Base-by-base conservation (phyloP, 2,113 vertebrate species). In the Dunckerocampus dactyliophorus region DNA sequence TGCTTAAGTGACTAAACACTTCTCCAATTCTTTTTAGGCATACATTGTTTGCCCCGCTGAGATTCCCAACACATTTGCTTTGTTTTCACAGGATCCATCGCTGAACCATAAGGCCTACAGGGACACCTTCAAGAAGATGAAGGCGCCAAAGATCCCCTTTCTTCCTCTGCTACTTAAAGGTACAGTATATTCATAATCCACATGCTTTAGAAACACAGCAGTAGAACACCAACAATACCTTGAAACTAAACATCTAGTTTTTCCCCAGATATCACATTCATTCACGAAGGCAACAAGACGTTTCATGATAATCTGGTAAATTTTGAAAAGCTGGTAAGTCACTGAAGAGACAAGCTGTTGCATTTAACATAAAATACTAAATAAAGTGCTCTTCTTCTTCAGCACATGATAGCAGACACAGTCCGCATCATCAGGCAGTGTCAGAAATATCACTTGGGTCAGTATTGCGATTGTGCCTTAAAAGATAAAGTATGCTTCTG, bases 61-160 rank as follows among this genome's bases (percentile, higher is more conserved):
- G 70, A 62, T 67, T 73, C 56, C 42, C 14, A 53, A 11, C 64
- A 75, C 43, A 65, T 73, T 74, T 20, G 46, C 65, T 74, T 49
- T 73, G 75, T 83, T 85, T 90, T 79, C 74, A 63, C 88, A 99
- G 97, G 95, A 99, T 82, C 97, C 97, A 42, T 98, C 95, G 11
- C 88, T 96, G 81, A 99, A 99, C 86, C 97, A 99, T 89, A 98
- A 98, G 90, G 93, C 95, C 88, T 99, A 99, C 87, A 93, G 97
- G 85, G 95, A 97, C 69, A 90, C 93, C 51, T 98, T 98, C 89
- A 98, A 92, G 88, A 98, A 98, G 90, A 98, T 98, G 95, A 97
- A 98, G 79, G 91, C 94, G 28, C 96, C 97, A 2, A 98, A 98
- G 89, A 97, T 98, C 59, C 97, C 97, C 15, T 99, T 99, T 84